A percentile compares a stretch with the other conserved stretches of the same genome.
Evolutionary conservation across 1,140 invertebrate genomes (phyloP).

Genomic region (Ostrea denselamellosa): DNA sequence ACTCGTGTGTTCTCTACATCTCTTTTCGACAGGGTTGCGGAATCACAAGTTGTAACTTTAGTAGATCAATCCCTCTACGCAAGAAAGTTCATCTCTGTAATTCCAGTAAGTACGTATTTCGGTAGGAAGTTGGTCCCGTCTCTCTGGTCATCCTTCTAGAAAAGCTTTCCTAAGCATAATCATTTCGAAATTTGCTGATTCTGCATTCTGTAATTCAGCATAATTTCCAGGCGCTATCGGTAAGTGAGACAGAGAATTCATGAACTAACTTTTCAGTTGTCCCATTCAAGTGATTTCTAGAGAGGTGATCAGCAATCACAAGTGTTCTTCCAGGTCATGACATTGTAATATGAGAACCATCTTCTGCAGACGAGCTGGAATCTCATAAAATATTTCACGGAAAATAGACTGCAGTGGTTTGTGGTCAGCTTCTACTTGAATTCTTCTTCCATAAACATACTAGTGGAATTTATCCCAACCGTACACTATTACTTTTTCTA

Average conservation of each 20-base stretch:
- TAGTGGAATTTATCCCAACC: conserved; percentile 54
- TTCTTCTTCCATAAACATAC: no score
- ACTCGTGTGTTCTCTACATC: neutral
- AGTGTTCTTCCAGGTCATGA: conserved; percentile 54
- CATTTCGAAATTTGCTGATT: neutral
- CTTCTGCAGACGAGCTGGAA: conserved; percentile 61
- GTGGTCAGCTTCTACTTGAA: conserved; percentile 64
- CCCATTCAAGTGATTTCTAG: conserved; percentile 1
- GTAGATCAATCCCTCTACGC: conserved; percentile 34
- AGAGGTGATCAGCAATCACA: neutral
- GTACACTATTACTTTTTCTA: conserved; percentile 50
- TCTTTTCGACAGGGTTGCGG: neutral
- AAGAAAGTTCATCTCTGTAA: conserved; percentile 31
- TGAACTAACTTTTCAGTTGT: neutral
- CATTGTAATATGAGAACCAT: conserved; percentile 64
- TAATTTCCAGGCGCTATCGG: neutral
- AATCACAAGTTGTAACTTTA: neutral
- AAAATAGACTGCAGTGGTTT: conserved; percentile 52
- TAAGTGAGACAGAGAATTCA: conserved; percentile 16
- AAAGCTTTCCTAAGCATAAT: neutral
- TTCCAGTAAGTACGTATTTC: conserved; percentile 25
- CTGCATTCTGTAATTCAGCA: neutral
- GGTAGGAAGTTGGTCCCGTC: neutral
- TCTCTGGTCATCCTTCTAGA: conserved; percentile 24
- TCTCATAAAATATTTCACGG: conserved; percentile 39